phyloP scores from a whole-genome alignment of 2,888 invertebrate genomes.

The Apodemia duryi region DNA sequence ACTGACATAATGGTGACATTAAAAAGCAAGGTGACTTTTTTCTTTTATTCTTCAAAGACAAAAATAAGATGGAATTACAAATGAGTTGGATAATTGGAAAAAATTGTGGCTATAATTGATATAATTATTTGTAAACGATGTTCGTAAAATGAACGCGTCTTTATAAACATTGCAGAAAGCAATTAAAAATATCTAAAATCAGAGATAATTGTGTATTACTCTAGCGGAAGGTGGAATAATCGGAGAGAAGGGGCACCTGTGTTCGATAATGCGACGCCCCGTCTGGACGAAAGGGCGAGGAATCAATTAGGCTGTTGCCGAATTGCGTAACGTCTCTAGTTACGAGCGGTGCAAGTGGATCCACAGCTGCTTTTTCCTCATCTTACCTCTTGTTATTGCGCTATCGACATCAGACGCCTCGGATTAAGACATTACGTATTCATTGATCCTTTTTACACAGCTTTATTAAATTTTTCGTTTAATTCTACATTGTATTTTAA shows the following conservation, averaged over 20 bases:
- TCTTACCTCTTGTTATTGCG: slow-evolving; percentile 73
- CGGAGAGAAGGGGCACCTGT: slow-evolving; percentile 67
- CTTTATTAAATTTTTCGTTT: slow-evolving; percentile 34
- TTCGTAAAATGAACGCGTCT: not conserved
- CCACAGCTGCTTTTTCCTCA: slow-evolving; percentile 75
- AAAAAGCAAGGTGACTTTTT: too few species aligned
- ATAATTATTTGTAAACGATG: not conserved
- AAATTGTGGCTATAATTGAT: too few species aligned
- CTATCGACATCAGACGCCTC: slow-evolving; percentile 67
- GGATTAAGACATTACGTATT: slow-evolving; percentile 71
- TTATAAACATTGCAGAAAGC: slow-evolving; percentile 54
- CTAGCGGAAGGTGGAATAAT: slow-evolving; percentile 61
- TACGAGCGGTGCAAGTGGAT: slow-evolving; percentile 69
- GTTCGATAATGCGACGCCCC: slow-evolving; percentile 73
- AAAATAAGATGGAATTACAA: too few species aligned
- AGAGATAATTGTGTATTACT: slow-evolving; percentile 60
- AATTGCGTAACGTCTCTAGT: slow-evolving; percentile 74
- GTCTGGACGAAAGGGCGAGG: slow-evolving; percentile 73
- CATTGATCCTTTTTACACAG: slow-evolving; percentile 55
- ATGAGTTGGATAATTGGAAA: too few species aligned
- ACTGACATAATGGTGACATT: too few species aligned
- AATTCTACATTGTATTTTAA: not conserved
- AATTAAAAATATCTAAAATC: slow-evolving; percentile 53
- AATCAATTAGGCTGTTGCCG: slow-evolving; percentile 76
- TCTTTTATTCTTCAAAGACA: too few species aligned